Base-by-base conservation (phyloP, 2,888 invertebrate species). In the Yponomeuta plumbellus region DNA sequence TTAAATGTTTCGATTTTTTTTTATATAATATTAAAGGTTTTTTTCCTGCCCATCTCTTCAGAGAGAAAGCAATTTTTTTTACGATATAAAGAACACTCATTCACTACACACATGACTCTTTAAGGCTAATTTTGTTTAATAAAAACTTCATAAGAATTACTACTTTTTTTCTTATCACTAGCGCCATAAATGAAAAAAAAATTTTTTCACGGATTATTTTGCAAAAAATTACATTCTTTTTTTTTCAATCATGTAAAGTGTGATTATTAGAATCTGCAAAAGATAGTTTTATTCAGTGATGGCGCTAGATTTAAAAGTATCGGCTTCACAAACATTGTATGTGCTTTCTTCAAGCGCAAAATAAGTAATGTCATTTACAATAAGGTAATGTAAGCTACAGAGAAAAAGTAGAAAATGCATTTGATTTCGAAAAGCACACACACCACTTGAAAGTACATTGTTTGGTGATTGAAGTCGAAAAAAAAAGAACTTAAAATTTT, bases 21-120 rank as follows among this genome's bases (percentile, higher is more conserved):
- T 52, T 17, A 17, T 52, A 52, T 17, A 34, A 34, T 8, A 34
- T 34, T 34, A 34, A 34, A 34, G n/a, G 26, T 26, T 26, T 26
- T 26, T 26, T 26, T 26, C 5, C 5, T 26, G 34, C 34, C 8
- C 34, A 34, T 8, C 34, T 34, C 34, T 34, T 34, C 5, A 34
- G 34, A 34, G 34, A 34, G 8, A 34, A 34, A 34, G 8, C 26
- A 34, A 20, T 57, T 57, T n/a, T 57, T 21, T 21, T 57, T 10
- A 57, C 20, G 20, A 57, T 57, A 57, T 21, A 11, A 57, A 57
- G 21, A 21, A 20, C 57, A 57, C 57, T 57, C 21, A 34, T 34
- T 57, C 13, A 57, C 57, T 57, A 57, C 57, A 61, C 61, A 61
- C 61, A 59, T 59, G 59, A 59, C 39, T 40, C n/a, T 17, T 34